Conservation (phyloP, 2,113 vertebrate species). For the Castor canadensis region DNA sequence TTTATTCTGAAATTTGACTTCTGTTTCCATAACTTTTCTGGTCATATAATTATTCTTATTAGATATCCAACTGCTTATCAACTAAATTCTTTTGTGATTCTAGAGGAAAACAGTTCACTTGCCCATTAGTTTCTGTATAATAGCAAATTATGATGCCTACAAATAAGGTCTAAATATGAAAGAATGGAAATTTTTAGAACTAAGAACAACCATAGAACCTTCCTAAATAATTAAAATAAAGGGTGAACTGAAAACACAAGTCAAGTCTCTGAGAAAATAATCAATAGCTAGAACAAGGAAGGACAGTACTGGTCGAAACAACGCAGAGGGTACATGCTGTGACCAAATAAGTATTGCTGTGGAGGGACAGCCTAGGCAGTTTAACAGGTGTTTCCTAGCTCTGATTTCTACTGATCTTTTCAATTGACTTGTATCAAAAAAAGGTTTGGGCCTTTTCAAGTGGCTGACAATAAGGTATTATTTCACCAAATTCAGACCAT, state of each 20-base stretch:
- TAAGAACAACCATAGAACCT: constrained; percentile 17
- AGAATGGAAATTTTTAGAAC: background rate
- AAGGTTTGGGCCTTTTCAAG: background rate
- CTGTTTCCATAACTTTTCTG: constrained; percentile 9
- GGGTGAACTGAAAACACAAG: background rate
- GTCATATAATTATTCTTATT: constrained; percentile 14
- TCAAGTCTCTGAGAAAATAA: background rate
- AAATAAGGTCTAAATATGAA: constrained; percentile 25
- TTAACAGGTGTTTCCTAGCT: background rate
- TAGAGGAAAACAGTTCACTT: constrained; percentile 14
- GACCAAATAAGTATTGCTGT: fast-evolving
- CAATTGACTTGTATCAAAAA: background rate
- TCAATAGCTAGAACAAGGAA: background rate
- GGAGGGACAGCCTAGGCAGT: background rate
- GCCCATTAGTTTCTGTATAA: background rate
- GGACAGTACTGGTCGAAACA: background rate
- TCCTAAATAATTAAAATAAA: constrained; percentile 39
- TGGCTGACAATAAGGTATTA: background rate
- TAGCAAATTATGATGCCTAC: background rate
- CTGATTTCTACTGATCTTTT: background rate
- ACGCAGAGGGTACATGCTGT: background rate
- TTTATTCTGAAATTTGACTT: constrained; percentile 42
- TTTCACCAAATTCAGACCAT: background rate
- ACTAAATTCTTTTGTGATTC: background rate
- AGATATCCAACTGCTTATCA: background rate